Evolutionary conservation across 2,113 vertebrate genomes (phyloP).

Genomic region (Pedetes capensis): DNA sequence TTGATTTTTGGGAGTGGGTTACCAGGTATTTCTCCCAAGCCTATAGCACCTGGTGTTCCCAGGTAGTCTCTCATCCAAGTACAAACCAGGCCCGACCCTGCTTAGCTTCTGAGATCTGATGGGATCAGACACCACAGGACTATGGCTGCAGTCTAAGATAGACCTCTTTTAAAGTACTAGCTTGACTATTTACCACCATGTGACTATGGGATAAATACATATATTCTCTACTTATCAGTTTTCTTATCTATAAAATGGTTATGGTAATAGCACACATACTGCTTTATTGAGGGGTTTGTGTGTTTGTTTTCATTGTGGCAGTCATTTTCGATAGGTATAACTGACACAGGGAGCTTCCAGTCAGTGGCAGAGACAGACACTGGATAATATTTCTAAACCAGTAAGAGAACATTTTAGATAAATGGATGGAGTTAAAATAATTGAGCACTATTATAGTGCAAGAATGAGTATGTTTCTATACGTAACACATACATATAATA

Average conservation of each 20-base stretch:
- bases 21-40: too few relatives aligned
- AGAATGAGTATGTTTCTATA: background rate
- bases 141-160: too few relatives aligned
- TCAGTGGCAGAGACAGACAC: background rate
- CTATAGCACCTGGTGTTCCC: too few relatives aligned
- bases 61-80: too few relatives aligned
- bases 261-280: background rate
- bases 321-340: background rate
- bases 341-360: background rate
- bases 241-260: background rate
- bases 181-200: background rate
- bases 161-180: background rate
- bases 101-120: too few relatives aligned
- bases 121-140: too few relatives aligned
- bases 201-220: background rate
- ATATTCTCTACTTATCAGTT: background rate
- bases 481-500: background rate
- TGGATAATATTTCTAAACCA: background rate
- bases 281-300: background rate
- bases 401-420: background rate
- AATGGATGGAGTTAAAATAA: background rate
- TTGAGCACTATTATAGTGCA: background rate
- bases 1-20: too few relatives aligned
- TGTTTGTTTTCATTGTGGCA: background rate
- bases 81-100: too few relatives aligned